Conservation (phyloP, 2,113 vertebrate genomes). For the Malurus elegans region DNA sequence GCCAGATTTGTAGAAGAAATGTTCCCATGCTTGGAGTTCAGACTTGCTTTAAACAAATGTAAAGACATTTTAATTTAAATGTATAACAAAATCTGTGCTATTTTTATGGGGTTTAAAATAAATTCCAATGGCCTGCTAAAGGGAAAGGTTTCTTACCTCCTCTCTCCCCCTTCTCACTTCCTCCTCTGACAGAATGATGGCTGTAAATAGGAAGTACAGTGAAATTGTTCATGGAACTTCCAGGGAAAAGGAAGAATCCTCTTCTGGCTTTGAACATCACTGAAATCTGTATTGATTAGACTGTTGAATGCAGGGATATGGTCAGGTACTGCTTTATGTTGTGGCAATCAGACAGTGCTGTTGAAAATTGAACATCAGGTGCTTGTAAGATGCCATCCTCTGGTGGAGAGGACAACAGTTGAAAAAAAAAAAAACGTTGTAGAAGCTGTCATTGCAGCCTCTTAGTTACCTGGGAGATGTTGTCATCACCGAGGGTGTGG, state of each 20-base stretch:
- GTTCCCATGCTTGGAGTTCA: background rate
- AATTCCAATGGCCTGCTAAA: background rate
- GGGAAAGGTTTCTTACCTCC: background rate
- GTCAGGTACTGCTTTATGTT: background rate
- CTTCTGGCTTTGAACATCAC: background rate
- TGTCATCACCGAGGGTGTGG: rapidly evolving
- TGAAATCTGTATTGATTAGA: background rate
- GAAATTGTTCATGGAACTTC: background rate
- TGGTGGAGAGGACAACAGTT: background rate
- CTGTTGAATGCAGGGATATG: background rate
- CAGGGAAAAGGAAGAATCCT: background rate
- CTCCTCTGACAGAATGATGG: background rate
- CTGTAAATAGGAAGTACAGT: background rate
- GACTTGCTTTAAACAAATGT: background rate
- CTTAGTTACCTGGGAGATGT: background rate
- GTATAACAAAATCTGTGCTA: background rate
- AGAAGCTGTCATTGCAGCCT: background rate
- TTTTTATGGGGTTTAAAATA: background rate
- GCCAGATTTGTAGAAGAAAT: background rate
- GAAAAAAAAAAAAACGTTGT: background rate
- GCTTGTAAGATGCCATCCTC: background rate
- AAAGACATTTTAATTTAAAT: background rate
- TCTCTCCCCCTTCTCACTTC: background rate
- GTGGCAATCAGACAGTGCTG: rapidly evolving
- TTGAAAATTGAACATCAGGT: background rate